phyloP scores from a whole-genome alignment of 1,140 invertebrate species.

The Ericerus pela region DNA sequence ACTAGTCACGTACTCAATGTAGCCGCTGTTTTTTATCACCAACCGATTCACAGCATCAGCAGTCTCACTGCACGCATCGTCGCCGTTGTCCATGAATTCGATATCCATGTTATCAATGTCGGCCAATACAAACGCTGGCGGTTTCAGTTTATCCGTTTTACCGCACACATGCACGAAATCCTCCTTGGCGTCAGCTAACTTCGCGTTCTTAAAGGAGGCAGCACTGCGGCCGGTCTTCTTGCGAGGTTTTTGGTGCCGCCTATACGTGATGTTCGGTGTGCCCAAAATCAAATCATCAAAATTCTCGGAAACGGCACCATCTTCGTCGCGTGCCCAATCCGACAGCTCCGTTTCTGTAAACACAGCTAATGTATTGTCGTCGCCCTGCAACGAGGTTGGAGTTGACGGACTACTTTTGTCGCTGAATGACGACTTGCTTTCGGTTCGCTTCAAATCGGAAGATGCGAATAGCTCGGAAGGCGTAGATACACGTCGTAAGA shows the following conservation, averaged over 20 bases:
- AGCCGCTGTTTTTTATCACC: constrained; percentile 44
- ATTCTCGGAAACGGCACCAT: constrained; percentile 48
- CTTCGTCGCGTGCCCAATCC: constrained; percentile 65
- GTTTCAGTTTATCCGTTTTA: constrained; percentile 21
- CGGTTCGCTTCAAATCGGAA: constrained; percentile 11
- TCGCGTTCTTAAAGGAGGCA: constrained; percentile 29
- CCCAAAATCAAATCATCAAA: constrained; percentile 45
- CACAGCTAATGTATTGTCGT: constrained; percentile 40
- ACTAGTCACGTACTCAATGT: constrained; percentile 43
- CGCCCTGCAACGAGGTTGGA: constrained; percentile 30
- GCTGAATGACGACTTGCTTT: constrained; percentile 24
- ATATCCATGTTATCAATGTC: constrained; percentile 37
- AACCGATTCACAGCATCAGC: constrained; percentile 33
- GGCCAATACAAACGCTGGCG: constrained; percentile 21
- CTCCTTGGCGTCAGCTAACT: constrained; percentile 30
- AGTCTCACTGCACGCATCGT: constrained; percentile 25
- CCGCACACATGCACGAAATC: constrained; percentile 33
- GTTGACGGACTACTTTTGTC: constrained; percentile 36
- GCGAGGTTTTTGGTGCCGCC: constrained; percentile 32
- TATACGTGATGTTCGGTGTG: constrained; percentile 34
- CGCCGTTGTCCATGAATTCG: constrained; percentile 60
- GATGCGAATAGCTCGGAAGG: constrained; percentile 23
- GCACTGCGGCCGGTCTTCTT: constrained; percentile 24
- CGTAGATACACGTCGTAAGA: constrained; percentile 17
- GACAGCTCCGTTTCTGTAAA: constrained; percentile 70